Evolutionary conservation across 2,888 invertebrate genomes (phyloP), one percentile per base, ranked within the genome.

Genomic region (Scrobipalpa costella): DNA sequence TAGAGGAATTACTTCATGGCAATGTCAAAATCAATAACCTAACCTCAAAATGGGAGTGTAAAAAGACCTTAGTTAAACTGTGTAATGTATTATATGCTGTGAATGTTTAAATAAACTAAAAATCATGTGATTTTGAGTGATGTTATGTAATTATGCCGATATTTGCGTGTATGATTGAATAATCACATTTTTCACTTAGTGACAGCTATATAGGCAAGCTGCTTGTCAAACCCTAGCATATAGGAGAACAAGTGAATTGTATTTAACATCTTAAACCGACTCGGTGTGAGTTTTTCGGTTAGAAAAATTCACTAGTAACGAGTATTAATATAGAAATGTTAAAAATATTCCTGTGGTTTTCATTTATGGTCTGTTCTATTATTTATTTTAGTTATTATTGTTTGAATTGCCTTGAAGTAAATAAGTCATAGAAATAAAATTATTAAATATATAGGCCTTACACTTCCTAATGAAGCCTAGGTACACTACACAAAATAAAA

Each of bases 311-410:
- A 84, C 75, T 70, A 78, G 65, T 67, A 71, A 72, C 78, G 89
- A 88, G 87, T 80, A 76, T 83, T 78, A 83, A 83, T 85, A 83
- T 88, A 87, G 83, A 77, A 81, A 84, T 80, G 78, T 78, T 76
- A 75, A 79, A 81, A 78, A 78, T 76, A 74, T 65, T 50, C 11
- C 62, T 69, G 60, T 68, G 68, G 73, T 72, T 73, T 80, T 76
- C 62, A 60, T 60, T 47, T 34, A 15, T 60, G 33, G 33, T 49
- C 38, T 58, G 15, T 58, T 13, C 21, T 13, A 49, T 49, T 19
- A 8, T 19, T 49, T 49, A 49, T 49, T 49, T 40, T n/a, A n/a
- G 8, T 17, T 40, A 13, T 0, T 47, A 9, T 49, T 49, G 33
- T 59, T 34, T 49, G 21, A 15, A 49, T 60, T 49, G 60, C 60